Evolutionary conservation across 2,113 vertebrate species (phyloP).

Genomic region (Elephantulus edwardii): DNA sequence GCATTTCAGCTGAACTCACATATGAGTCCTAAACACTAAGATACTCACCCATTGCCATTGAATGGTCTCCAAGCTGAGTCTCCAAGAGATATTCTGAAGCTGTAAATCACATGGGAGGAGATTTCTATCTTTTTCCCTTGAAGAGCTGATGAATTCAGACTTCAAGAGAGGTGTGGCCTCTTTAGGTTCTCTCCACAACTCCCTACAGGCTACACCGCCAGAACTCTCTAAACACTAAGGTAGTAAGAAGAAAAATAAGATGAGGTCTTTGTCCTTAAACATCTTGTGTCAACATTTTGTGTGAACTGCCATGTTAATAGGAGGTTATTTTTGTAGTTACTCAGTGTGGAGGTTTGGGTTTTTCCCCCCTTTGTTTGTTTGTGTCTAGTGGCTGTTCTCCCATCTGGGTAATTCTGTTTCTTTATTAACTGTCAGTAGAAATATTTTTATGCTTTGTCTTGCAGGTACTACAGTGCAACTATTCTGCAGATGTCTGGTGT

Average conservation of each 20-base stretch:
- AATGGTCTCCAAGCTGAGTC: too few species aligned
- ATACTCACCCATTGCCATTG: too few species aligned
- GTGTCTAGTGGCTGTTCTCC: background rate
- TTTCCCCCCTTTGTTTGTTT: too few species aligned
- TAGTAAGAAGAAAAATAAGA: background rate
- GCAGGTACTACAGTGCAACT: constrained; percentile 98
- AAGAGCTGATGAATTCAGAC: too few species aligned
- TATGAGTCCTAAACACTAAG: background rate
- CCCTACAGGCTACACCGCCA: too few species aligned
- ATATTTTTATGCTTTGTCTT: constrained; percentile 43
- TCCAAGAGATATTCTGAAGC: too few species aligned
- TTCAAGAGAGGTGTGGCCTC: too few species aligned
- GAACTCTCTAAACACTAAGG: background rate
- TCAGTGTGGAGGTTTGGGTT: too few species aligned
- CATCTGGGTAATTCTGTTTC: background rate
- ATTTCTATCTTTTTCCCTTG: too few species aligned
- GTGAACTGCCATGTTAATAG: background rate
- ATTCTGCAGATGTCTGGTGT: constrained; percentile 99
- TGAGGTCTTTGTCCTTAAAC: background rate
- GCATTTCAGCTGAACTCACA: background rate
- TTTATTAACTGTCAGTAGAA: background rate
- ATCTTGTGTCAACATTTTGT: background rate
- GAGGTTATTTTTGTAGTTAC: background rate
- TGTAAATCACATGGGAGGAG: too few species aligned
- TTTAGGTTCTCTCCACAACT: too few species aligned